Base-by-base conservation (phyloP, 1,140 invertebrate species). In the Forficula auricularia region DNA sequence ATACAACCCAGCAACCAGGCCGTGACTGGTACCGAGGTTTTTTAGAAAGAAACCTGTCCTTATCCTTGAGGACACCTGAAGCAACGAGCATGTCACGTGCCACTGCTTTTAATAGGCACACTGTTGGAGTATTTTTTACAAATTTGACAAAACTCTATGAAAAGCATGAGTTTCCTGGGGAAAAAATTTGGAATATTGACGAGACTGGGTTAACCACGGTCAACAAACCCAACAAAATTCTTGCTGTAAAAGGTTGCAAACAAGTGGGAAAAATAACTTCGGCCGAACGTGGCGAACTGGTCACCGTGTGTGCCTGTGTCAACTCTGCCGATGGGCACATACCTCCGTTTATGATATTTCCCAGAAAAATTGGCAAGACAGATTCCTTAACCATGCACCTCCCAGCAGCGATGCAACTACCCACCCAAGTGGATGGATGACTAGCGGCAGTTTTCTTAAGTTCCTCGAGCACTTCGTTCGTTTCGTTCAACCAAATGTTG, bases 141-240 rank as follows among this genome's bases (percentile, higher is more conserved):
- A 58, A 44, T 53, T 58, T 43, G 44, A 52, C 43, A 53, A 43
- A 35, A 47, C 15, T 40, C 8, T 15, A n/a, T 1, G n/a, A 43
- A 31, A 44, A 49, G 34, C 3, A 44, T 16, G 18, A 0, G 57
- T 13, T 48, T 58, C 35, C 33, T 34, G 35, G 8, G 49, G 6
- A 44, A 19, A 20, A 34, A 36, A 56, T 65, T 38, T 65, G 54
- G 37, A 63, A 65, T 49, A 33, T 55, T 19, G 60, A 63, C 50
- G 60, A 66, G 47, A 65, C 57, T 7, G 59, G 57, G 2, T 45
- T 58, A n/a, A 65, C 59, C 1, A 66, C 64, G 6, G 64, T 67
- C 3, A 57, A 60, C 39, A 61, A 57, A 31, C 52, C 56, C 13
- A 40, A 37, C 12, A 64, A 58, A 53, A 49, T 64, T 32, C 18